Base-by-base conservation (phyloP, 1,140 invertebrate species). In the Pectinophora gossypiella region DNA sequence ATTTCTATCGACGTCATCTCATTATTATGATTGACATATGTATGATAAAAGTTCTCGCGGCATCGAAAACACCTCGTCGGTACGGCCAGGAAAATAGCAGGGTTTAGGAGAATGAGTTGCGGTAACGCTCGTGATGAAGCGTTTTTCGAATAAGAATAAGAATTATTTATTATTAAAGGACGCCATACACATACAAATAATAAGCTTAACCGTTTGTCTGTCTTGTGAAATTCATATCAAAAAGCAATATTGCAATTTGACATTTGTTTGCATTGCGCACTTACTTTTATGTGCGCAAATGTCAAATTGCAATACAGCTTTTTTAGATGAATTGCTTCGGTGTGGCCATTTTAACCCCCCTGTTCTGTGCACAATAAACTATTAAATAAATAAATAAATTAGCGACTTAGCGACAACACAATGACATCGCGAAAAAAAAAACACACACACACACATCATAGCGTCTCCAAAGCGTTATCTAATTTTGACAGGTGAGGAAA, bases 1-100 rank as follows among this genome's bases (percentile, higher is more conserved):
- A 40, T 40, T 40, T 6, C 13, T 40, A 40, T 15, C 36, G n/a
- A 15, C n/a, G 36, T 16, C 12, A 40, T 40, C 6, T 15, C 16
- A 40, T 40, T 40, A 40, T 40, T 40, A 40, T 40, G 36, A 40
- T 18, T 40, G 36, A 40, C 36, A 40, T 40, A 40, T 40, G 36
- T 40, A 40, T 40, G n/a, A 9, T 15, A n/a, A 40, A 40, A 16
- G 12, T 40, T 18, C n/a, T 40, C 7, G 15, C 2, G n/a, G 36
- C 12, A 15, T 6, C 12, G 36, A 40, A 40, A 40, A 40, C 36
- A 40, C 16, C 36, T 18, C n/a, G 36, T 16, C 23, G 12, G 12
- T 5, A 12, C 12, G 23, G 23, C 5, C 23, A 5, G 12, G 23
- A 27, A 27, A 27, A 27, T 6, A 5, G 23, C 5, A 5, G 23